A percentile compares a stretch with the other conserved stretches of the same genome.
Evolutionary conservation across 1,140 invertebrate genomes (phyloP).

Genomic region (Ceratosolen fusciceps): DNA sequence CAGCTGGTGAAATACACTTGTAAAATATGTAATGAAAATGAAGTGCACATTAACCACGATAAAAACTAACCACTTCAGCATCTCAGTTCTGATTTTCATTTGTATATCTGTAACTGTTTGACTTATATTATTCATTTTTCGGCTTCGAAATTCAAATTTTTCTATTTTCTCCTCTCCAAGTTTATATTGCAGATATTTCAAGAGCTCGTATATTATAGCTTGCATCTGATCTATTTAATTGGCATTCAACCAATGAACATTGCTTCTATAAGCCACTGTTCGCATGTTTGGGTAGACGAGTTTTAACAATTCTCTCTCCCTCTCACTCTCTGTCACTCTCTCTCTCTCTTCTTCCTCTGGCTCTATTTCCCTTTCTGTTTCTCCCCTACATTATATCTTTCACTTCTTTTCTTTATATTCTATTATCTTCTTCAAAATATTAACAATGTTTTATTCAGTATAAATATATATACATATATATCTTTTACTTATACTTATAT

Average conservation of each 20-base stretch:
- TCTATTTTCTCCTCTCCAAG: background rate
- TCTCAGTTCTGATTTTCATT: background rate
- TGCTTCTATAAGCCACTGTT: background rate
- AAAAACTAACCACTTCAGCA: conserved; percentile 2
- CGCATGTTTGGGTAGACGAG: background rate
- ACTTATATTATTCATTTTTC: background rate
- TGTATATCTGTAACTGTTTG: background rate
- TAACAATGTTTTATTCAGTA: too few relatives aligned
- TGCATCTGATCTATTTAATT: background rate
- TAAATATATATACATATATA: background rate
- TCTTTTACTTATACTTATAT: too few relatives aligned
- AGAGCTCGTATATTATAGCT: background rate
- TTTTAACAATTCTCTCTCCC: background rate
- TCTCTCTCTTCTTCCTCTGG: background rate
- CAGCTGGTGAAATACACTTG: too few relatives aligned
- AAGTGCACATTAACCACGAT: background rate
- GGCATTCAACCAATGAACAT: background rate
- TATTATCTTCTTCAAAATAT: background rate
- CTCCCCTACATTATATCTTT: too few relatives aligned
- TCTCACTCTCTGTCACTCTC: background rate
- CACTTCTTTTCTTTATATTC: too few relatives aligned
- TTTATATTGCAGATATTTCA: background rate
- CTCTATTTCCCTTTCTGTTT: background rate
- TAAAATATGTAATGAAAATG: background rate
- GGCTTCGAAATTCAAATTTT: background rate